A percentile compares a stretch with the other conserved stretches of the same genome.
Conservation (phyloP, 2,888 invertebrate genomes). For the Drosophila acutilabella region DNA sequence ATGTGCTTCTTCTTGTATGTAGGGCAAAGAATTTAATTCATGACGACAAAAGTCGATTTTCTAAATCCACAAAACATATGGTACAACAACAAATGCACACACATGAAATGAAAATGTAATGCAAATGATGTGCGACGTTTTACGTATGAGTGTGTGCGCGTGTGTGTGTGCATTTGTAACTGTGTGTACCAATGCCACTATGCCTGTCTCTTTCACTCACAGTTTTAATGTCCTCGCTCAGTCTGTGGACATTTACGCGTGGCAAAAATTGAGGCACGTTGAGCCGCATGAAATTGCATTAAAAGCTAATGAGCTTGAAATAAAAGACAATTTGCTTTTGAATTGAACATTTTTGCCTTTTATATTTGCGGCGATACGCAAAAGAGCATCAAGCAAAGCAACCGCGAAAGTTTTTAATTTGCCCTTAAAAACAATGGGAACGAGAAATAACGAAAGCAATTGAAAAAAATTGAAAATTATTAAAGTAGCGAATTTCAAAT, state of each 20-base stretch:
- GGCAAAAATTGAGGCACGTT: constrained; percentile 71
- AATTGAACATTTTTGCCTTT: constrained; percentile 57
- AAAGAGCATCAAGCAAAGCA: constrained; percentile 25
- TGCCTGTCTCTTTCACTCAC: neutral
- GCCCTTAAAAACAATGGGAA: constrained; percentile 22
- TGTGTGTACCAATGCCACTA: neutral
- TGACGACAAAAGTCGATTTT: constrained; percentile 78
- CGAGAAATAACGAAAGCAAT: constrained; percentile 3
- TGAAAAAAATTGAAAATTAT: neutral
- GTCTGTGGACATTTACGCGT: constrained; percentile 61
- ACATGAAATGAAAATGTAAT: constrained; percentile 65
- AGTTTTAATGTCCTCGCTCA: constrained; percentile 18
- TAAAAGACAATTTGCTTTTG: constrained; percentile 76
- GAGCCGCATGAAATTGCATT: constrained; percentile 79
- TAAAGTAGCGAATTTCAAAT: constrained; percentile 7
- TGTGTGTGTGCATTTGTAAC: constrained; percentile 2
- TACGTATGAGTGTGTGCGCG: constrained; percentile 4
- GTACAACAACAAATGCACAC: constrained; percentile 33
- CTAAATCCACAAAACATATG: constrained; percentile 76
- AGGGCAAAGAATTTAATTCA: constrained; percentile 71
- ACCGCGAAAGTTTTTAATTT: constrained; percentile 53
- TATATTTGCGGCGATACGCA: constrained; percentile 34
- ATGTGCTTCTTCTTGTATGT: neutral
- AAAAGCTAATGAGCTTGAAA: constrained; percentile 78
- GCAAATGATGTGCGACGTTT: constrained; percentile 62